Evolutionary conservation across 2,888 invertebrate species (phyloP).

Genomic region (Volucella bombylans): DNA sequence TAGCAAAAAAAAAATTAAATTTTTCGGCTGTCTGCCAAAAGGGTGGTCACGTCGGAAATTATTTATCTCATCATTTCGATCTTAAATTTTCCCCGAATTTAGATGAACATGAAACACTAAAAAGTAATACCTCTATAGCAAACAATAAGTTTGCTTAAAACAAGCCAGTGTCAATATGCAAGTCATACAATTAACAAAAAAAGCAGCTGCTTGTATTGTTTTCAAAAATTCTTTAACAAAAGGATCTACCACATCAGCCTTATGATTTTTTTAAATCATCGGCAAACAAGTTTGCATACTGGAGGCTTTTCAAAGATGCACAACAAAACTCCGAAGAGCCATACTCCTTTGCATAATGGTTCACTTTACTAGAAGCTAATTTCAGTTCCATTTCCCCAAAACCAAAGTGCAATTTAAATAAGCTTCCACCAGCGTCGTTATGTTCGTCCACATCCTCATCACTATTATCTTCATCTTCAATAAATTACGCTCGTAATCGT

Average conservation of each 20-base stretch:
- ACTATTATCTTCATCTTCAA: constrained; percentile 28
- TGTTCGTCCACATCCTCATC: constrained; percentile 22
- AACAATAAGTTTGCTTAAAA: no score
- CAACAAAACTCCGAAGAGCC: constrained; percentile 22
- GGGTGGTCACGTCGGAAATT: no score
- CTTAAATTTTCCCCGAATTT: no score
- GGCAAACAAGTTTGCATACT: constrained; percentile 1
- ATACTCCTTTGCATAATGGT: constrained; percentile 48
- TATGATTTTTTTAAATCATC: constrained; percentile 1
- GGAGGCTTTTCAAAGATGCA: constrained; percentile 5
- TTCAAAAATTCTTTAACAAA: no score
- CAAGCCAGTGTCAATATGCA: no score
- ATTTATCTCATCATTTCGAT: no score
- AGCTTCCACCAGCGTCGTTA: constrained; percentile 45
- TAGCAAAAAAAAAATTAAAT: no score
- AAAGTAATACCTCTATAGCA: no score
- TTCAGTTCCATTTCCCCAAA: constrained; percentile 29
- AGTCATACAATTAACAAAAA: no score
- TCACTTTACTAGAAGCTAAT: constrained; percentile 69
- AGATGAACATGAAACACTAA: no score
- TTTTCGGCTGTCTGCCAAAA: no score
- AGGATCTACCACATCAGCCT: neutral
- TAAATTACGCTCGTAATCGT: constrained; percentile 69
- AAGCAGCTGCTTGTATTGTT: no score
- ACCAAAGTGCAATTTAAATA: constrained; percentile 67